Percentiles rank a stretch among this genome's conserved stretches.
These are phyloP conservation scores for Argynnis bischoffii DNA, from an alignment of 2,888 invertebrate species.

Conservation along the genomic window DNA sequence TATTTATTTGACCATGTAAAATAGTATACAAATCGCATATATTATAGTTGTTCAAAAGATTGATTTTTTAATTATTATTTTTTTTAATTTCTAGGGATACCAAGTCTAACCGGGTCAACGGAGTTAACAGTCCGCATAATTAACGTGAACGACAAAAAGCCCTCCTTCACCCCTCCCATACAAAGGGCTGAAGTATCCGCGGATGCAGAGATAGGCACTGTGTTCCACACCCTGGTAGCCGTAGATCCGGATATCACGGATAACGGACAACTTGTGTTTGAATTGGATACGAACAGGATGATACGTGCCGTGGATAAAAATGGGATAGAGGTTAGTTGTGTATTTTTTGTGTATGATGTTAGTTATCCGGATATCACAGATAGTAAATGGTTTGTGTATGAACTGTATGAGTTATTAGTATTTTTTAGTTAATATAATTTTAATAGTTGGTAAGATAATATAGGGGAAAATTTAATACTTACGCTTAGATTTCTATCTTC, in stretches of 20 bases:
- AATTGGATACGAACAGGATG: conserved; percentile 84
- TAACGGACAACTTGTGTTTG: conserved; percentile 85
- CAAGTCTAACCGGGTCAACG: conserved; percentile 90
- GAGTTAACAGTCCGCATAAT: conserved; percentile 89
- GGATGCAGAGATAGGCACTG: conserved; percentile 87
- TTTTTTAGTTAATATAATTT: no score
- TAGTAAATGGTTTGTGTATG: conserved; percentile 83
- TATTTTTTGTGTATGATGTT: background rate
- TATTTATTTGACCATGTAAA: no score
- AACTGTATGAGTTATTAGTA: conserved; percentile 78
- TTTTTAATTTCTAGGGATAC: conserved; percentile 81
- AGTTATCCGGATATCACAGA: background rate
- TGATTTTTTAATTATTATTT: no score
- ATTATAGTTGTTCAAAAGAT: no score
- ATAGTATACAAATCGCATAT: no score
- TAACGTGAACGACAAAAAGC: conserved; percentile 94
- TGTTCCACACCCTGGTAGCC: conserved; percentile 88
- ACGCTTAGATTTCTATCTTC: no score
- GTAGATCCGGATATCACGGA: conserved; percentile 90
- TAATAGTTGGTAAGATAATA: no score
- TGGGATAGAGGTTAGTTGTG: conserved; percentile 85
- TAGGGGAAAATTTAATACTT: no score
- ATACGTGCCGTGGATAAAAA: conserved; percentile 92
- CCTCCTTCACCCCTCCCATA: conserved; percentile 89
- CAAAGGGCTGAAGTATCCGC: conserved; percentile 92